Conservation (phyloP, 2,113 vertebrate genomes). For the Murina feae region DNA sequence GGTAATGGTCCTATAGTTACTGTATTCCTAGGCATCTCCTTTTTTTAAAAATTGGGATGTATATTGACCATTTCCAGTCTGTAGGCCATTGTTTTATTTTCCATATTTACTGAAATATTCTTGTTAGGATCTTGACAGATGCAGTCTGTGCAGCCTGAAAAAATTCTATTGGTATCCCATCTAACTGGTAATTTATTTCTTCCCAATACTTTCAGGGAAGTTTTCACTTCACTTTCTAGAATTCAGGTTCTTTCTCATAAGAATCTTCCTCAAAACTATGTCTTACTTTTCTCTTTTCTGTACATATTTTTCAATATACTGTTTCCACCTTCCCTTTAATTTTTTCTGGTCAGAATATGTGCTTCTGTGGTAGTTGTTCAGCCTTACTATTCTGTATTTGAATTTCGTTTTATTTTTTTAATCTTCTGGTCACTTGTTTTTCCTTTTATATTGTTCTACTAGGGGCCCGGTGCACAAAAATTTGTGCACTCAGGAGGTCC, state of each 20-base stretch:
- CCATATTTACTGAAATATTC: not conserved
- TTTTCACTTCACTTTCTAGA: not conserved
- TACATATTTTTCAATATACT: not conserved
- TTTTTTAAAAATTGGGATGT: not conserved
- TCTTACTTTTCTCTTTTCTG: not conserved
- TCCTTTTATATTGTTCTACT: not conserved
- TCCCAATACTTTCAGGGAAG: not conserved
- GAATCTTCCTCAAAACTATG: not conserved
- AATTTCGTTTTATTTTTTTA: not conserved
- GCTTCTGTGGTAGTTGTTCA: not conserved
- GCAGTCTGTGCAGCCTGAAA: not conserved
- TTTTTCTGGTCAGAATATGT: not conserved
- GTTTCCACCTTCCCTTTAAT: not conserved
- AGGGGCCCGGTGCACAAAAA: too few species aligned
- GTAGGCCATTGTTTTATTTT: not conserved
- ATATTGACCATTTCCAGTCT: not conserved
- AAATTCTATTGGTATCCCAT: not conserved
- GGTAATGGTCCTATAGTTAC: not conserved
- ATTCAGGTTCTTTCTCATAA: not conserved
- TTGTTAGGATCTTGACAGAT: not conserved
- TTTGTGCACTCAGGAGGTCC: too few species aligned
- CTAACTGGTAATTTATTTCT: not conserved
- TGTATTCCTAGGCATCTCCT: not conserved
- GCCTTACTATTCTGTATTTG: not conserved
- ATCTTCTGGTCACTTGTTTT: not conserved